Evolutionary conservation across 2,888 invertebrate species (phyloP).

Genomic region (Nephrocerus scutellatus): DNA sequence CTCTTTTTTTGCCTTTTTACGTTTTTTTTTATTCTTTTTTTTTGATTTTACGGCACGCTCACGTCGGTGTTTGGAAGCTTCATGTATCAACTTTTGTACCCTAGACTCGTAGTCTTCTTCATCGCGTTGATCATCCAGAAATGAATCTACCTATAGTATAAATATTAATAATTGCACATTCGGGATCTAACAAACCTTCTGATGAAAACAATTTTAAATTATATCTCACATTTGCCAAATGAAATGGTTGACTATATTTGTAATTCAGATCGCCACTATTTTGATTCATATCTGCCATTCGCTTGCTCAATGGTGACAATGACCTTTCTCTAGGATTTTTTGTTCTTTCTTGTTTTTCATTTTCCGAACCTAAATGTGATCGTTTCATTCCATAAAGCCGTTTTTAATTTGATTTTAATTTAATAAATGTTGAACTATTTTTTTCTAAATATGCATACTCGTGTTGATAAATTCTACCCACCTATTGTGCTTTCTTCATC

Average conservation of each 20-base stretch:
- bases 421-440: too few species aligned
- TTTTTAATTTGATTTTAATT: constrained; percentile 8
- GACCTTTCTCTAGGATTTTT: constrained; percentile 58
- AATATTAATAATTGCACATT: too few species aligned
- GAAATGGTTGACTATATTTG: constrained; percentile 65
- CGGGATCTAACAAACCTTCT: too few species aligned
- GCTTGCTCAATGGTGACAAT: constrained; percentile 72
- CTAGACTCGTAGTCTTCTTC: constrained; percentile 82
- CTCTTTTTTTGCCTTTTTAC: constrained; percentile 49
- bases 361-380: constrained; percentile 47
- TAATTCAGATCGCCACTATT: constrained; percentile 24
- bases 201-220: too few species aligned
- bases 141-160: constrained; percentile 64
- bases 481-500: constrained; percentile 15
- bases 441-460: neutral
- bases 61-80: constrained; percentile 64
- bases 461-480: constrained; percentile 9
- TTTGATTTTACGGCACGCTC: constrained; percentile 59
- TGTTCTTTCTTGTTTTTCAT: constrained; percentile 44
- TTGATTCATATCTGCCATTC: constrained; percentile 68
- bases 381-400: too few species aligned
- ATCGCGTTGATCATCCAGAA: constrained; percentile 69
- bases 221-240: too few species aligned
- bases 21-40: constrained; percentile 50
- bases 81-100: constrained; percentile 78